Evolutionary conservation across 1,140 invertebrate species (phyloP).

Genomic region (Drosophila malerkotliana): DNA sequence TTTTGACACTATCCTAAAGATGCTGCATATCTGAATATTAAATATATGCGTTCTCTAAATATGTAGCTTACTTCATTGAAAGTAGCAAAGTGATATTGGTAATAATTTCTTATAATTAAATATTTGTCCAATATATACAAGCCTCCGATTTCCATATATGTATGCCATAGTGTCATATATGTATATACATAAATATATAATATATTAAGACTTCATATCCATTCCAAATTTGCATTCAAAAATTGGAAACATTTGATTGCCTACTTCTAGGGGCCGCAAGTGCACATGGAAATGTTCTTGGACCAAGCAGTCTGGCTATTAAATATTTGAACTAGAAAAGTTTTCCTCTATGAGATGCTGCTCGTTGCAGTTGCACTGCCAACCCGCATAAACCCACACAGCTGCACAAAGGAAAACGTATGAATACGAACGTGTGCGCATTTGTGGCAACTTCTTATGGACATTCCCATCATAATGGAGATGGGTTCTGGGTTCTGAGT

Average conservation of each 20-base stretch:
- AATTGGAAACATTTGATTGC: conserved; percentile 1
- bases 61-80: too few relatives aligned
- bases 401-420: conserved; percentile 7
- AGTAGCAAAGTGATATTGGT: too few relatives aligned
- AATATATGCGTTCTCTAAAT: too few relatives aligned
- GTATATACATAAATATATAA: neutral
- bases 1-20: too few relatives aligned
- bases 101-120: too few relatives aligned
- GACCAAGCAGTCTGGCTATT: neutral
- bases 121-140: too few relatives aligned
- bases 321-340: conserved; percentile 11
- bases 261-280: conserved; percentile 7
- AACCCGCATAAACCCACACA: conserved; percentile 10
- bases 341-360: conserved; percentile 22
- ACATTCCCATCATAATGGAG: conserved; percentile 41
- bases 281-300: neutral
- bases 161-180: neutral
- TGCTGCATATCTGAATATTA: too few relatives aligned
- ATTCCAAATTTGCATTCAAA: neutral
- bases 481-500: conserved; percentile 18
- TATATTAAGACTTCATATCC: neutral
- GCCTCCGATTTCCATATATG: neutral
- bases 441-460: conserved; percentile 42
- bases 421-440: conserved; percentile 19
- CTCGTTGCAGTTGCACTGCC: conserved; percentile 34